A percentile compares a stretch with the other conserved stretches of the same genome.
Conservation (phyloP, 2,888 invertebrate genomes). For the Colostygia pectinataria region DNA sequence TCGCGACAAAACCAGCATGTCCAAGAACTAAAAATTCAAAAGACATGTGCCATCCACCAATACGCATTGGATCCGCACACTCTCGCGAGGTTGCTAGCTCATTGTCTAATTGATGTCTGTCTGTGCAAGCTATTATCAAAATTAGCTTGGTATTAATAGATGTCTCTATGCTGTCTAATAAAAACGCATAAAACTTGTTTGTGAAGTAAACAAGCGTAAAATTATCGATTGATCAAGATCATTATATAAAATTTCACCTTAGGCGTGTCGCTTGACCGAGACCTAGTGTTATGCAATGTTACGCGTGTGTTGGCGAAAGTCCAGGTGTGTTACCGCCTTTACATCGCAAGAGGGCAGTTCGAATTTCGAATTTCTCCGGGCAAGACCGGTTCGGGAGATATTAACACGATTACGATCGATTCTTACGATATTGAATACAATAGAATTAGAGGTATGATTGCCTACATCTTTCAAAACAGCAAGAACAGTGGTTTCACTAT, state of each 20-base stretch:
- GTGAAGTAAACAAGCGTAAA: neutral
- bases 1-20: too few species aligned
- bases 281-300: slow-evolving; percentile 64
- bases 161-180: neutral
- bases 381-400: slow-evolving; percentile 52
- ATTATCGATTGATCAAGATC: slow-evolving; percentile 36
- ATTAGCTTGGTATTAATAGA: too few species aligned
- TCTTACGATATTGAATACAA: slow-evolving; percentile 28
- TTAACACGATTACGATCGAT: slow-evolving; percentile 31
- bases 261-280: slow-evolving; percentile 65
- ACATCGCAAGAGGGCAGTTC: slow-evolving; percentile 37
- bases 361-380: slow-evolving; percentile 66
- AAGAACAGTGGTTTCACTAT: too few species aligned
- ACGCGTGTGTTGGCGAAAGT: slow-evolving; percentile 63
- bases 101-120: too few species aligned
- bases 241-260: slow-evolving; percentile 44
- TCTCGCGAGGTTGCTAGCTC: too few species aligned
- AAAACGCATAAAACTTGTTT: neutral
- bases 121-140: too few species aligned
- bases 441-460: slow-evolving; percentile 28
- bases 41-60: too few species aligned
- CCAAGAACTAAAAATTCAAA: too few species aligned
- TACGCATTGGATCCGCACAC: too few species aligned
- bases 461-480: slow-evolving; percentile 1
- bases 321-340: slow-evolving; percentile 38